Conservation (phyloP, 2,797 vertebrate species). For the Gymnodraco acuticeps region DNA sequence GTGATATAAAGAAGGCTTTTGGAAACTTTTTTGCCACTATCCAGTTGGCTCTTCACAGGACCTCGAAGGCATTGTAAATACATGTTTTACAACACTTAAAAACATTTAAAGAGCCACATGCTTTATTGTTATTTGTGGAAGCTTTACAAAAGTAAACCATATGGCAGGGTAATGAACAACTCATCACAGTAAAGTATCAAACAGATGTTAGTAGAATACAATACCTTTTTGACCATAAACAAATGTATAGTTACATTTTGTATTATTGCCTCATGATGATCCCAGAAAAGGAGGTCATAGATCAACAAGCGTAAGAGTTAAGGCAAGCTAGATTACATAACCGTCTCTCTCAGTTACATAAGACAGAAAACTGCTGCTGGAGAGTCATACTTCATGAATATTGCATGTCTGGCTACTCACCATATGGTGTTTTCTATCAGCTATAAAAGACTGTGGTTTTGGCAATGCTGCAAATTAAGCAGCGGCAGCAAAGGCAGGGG, state of each 20-base stretch:
- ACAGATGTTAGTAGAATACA: not conserved
- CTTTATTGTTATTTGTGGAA: not conserved
- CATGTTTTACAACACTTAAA: not conserved
- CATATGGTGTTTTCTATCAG: not conserved
- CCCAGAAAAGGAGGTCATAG: not conserved
- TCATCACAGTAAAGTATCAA: not conserved
- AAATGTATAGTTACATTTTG: not conserved
- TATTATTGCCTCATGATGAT: not conserved
- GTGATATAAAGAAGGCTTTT: not conserved
- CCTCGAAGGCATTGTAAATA: not conserved
- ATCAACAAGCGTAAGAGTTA: not conserved
- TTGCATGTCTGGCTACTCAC: slow-evolving; percentile 14
- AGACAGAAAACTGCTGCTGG: slow-evolving; percentile 14
- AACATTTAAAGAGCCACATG: not conserved
- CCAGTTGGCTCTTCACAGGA: not conserved
- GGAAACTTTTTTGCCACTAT: not conserved
- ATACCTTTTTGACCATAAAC: not conserved
- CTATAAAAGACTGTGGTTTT: not conserved
- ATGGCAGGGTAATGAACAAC: not conserved
- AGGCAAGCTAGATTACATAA: slow-evolving; percentile 6
- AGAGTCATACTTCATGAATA: slow-evolving; percentile 31
- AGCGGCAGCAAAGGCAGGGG: not conserved
- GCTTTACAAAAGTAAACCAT: not conserved
- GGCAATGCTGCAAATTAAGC: not conserved
- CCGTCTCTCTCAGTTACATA: slow-evolving; percentile 25